Base-by-base conservation (phyloP, 1,140 invertebrate genomes). In the Panulirus ornatus region DNA sequence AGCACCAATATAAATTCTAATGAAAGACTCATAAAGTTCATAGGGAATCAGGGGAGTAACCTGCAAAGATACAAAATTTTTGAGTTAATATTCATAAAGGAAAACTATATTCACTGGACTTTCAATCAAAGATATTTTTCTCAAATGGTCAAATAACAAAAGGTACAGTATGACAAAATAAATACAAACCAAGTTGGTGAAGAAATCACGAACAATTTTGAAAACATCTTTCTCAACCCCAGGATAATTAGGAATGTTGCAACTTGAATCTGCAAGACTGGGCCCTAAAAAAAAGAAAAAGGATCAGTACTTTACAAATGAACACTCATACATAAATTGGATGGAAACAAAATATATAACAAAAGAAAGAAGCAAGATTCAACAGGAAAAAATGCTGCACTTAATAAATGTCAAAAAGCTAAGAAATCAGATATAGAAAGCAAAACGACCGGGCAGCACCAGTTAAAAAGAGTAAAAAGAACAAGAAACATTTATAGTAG, bases 221-320 rank as follows among this genome's bases (percentile, higher is more conserved):
- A 95, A 95, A 16, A 95, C 94, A 92, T 95, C 95, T 82, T 93
- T 93, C 91, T 95, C 94, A 93, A 95, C 95, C n/a, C 94, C 94
- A 38, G 94, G 93, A 91, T 95, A 95, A 79, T 93, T 94, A 16
- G 94, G 94, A 30, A 95, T 92, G 91, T 83, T 93, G 93, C 30
- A 93, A 92, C 89, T 92, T 86, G 87, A 88, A 78, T 90, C 85
- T 22, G 82, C 79, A 30, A 78, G 76, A 93, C 92, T 93, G 92
- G 95, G 95, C 94, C 94, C 94, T 95, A 54, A n/a, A 73, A 19
- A n/a, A 22, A 91, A 76, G 92, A 92, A 89, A 85, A 91, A 90
- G 84, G 90, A 82, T 87, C 30, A 51, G 83, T 58, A 54, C 36
- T 71, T 58, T 91, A 47, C 8, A 40, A 42, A 66, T 27, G 14